Conservation (phyloP, 2,113 vertebrate genomes). For the Plotosus lineatus region DNA sequence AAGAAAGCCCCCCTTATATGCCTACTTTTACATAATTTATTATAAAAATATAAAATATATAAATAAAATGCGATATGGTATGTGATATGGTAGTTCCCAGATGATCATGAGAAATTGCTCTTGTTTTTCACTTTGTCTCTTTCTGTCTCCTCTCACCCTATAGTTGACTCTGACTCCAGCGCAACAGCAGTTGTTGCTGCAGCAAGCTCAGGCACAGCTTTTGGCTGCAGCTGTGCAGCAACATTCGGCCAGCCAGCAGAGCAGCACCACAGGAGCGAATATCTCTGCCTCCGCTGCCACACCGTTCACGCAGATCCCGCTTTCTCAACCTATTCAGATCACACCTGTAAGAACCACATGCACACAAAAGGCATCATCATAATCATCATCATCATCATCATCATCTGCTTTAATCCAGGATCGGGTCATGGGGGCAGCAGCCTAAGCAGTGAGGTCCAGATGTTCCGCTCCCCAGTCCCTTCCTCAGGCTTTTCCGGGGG, state of each 20-base stretch:
- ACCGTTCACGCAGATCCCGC: constrained; percentile 95
- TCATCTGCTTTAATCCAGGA: too few species aligned
- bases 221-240: constrained; percentile 97
- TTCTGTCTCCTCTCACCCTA: constrained; percentile 33
- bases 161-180: constrained; percentile 94
- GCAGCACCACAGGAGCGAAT: constrained; percentile 90
- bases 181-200: constrained; percentile 94
- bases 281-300: constrained; percentile 98
- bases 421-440: too few species aligned
- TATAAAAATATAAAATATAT: too few species aligned
- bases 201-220: constrained; percentile 98
- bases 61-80: background rate
- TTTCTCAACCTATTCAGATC: constrained; percentile 97
- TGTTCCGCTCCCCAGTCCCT: too few species aligned
- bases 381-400: too few species aligned
- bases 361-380: too few species aligned
- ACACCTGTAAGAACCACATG: constrained; percentile 76
- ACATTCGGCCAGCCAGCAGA: constrained; percentile 96
- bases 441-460: too few species aligned
- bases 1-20: background rate
- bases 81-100: background rate
- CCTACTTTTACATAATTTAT: background rate
- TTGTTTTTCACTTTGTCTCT: background rate
- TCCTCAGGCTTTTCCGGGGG: too few species aligned
- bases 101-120: background rate